phyloP scores from a whole-genome alignment of 2,113 vertebrate genomes.

The Perca flavescens region DNA sequence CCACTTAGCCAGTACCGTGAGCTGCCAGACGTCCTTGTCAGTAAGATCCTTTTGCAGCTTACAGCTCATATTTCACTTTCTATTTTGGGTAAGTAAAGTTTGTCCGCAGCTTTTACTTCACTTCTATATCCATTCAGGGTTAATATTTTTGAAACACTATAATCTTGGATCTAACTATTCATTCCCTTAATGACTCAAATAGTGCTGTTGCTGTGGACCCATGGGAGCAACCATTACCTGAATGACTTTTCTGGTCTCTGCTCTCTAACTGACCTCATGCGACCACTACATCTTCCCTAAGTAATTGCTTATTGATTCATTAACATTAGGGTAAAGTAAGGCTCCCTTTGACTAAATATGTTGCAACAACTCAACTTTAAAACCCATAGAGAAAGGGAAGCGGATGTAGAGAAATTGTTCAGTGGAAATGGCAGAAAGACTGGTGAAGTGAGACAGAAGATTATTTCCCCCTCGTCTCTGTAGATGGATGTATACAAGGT shows the following conservation, averaged over 20 bases:
- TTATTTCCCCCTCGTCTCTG: slow-evolving; percentile 37
- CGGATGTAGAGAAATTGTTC: slow-evolving; percentile 12
- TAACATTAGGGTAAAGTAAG: slow-evolving; percentile 25
- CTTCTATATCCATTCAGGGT: background rate
- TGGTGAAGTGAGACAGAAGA: slow-evolving; percentile 14
- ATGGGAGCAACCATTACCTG: slow-evolving; percentile 37
- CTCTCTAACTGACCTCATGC: slow-evolving; percentile 23
- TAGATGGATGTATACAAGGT: slow-evolving; percentile 44
- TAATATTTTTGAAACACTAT: background rate
- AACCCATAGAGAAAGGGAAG: background rate
- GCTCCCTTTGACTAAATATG: background rate
- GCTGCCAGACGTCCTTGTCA: slow-evolving; percentile 7
- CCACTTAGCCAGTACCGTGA: slow-evolving; percentile 14
- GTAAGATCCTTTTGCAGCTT: slow-evolving; percentile 11
- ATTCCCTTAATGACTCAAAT: slow-evolving; percentile 40
- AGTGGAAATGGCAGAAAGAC: slow-evolving; percentile 11
- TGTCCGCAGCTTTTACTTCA: background rate
- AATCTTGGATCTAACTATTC: slow-evolving; percentile 8
- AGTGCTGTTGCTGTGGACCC: slow-evolving; percentile 25
- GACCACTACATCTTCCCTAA: slow-evolving; percentile 29
- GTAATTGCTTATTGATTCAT: slow-evolving; percentile 69
- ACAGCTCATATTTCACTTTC: slow-evolving; percentile 10
- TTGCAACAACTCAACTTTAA: slow-evolving; percentile 11
- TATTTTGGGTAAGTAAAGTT: background rate
- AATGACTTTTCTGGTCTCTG: slow-evolving; percentile 40